Evolutionary conservation across 2,113 vertebrate species (phyloP).

Genomic region (Brachyistius frenatus): DNA sequence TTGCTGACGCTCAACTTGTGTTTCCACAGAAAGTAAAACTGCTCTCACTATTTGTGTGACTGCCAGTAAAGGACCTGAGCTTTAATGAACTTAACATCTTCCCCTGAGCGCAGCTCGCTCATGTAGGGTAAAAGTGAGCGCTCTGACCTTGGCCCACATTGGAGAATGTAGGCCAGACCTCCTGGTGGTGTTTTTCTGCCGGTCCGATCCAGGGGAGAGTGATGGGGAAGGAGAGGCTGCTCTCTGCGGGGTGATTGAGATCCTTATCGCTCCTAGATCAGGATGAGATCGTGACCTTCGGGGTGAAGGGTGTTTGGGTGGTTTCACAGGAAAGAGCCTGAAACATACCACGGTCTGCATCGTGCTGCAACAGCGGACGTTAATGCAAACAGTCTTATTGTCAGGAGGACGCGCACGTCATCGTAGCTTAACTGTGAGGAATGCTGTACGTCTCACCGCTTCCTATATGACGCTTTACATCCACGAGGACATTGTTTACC

Average conservation of each 20-base stretch:
- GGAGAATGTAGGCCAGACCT: constrained; percentile 44
- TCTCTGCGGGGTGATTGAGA: constrained; percentile 64
- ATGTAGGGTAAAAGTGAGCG: constrained; percentile 56
- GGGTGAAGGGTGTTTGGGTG: constrained; percentile 32
- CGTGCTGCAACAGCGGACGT: not conserved
- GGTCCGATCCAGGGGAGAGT: not conserved
- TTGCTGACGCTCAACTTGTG: constrained; percentile 13
- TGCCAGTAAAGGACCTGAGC: not conserved
- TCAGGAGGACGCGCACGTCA: constrained; percentile 15
- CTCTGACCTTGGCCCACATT: constrained; percentile 38
- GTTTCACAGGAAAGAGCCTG: constrained; percentile 47
- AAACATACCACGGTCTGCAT: constrained; percentile 30
- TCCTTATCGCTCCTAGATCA: constrained; percentile 53
- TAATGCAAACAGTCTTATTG: constrained; percentile 6
- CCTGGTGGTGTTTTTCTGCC: constrained; percentile 43
- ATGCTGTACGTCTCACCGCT: not conserved
- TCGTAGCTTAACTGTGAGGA: not conserved
- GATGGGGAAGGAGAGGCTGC: constrained; percentile 48
- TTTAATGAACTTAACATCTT: constrained; percentile 31
- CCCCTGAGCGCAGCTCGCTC: constrained; percentile 11
- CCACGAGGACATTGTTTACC: constrained; percentile 43
- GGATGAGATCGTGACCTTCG: constrained; percentile 45
- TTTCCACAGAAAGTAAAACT: not conserved
- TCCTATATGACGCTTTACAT: constrained; percentile 16
- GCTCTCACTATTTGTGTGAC: not conserved